These are phyloP conservation scores for Dreissena rostriformis DNA, from an alignment of 1,140 invertebrate genomes.

Conservation along the genomic window DNA sequence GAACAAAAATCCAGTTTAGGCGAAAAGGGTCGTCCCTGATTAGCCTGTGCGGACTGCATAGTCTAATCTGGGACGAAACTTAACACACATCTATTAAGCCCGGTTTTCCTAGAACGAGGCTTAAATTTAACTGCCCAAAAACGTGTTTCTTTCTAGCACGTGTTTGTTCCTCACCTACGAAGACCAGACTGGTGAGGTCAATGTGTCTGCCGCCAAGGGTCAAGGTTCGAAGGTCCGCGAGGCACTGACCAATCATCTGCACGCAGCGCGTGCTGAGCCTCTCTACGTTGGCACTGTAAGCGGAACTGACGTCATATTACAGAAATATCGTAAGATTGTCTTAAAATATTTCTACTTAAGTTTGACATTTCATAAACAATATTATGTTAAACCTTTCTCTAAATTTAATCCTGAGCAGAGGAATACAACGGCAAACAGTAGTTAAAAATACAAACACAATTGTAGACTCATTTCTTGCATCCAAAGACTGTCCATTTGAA, in stretches of 20 bases:
- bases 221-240: conserved; percentile 20
- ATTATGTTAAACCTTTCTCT: not conserved
- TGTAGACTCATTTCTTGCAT: too few relatives aligned
- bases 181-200: conserved; percentile 6
- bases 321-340: not conserved
- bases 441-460: too few relatives aligned
- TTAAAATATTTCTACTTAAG: not conserved
- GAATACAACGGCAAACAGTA: too few relatives aligned
- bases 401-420: too few relatives aligned
- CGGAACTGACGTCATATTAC: not conserved
- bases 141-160: not conserved
- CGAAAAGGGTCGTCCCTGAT: not conserved
- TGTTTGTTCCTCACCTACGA: conserved; percentile 24
- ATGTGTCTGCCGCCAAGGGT: conserved; percentile 20
- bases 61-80: not conserved
- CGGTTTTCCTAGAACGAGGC: too few relatives aligned
- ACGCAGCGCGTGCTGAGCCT: conserved; percentile 41
- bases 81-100: too few relatives aligned
- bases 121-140: not conserved
- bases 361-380: not conserved
- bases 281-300: conserved; percentile 13
- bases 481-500: too few relatives aligned
- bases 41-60: not conserved
- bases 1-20: not conserved
- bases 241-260: conserved; percentile 49